phyloP scores from a whole-genome alignment of 2,888 invertebrate species.

The Anaspis maculata region DNA sequence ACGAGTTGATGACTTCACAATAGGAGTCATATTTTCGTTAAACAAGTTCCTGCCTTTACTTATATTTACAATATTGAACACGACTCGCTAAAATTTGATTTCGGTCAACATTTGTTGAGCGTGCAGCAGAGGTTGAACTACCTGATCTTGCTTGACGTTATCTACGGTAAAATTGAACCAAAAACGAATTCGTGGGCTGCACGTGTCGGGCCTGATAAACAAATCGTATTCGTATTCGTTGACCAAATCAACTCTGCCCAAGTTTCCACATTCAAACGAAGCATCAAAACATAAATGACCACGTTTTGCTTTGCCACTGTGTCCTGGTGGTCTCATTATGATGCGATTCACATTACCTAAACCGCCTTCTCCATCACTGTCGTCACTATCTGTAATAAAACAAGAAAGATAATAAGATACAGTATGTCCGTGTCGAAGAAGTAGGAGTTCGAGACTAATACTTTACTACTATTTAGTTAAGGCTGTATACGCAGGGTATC shows the following conservation, averaged over 20 bases:
- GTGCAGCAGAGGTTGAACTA: constrained; percentile 33
- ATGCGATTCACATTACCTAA: constrained; percentile 85
- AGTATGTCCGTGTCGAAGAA: no score
- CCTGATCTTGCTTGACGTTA: constrained; percentile 88
- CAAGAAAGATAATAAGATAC: no score
- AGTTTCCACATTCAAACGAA: constrained; percentile 92
- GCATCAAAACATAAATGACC: constrained; percentile 97
- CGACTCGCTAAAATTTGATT: constrained; percentile 59
- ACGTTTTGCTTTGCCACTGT: constrained; percentile 90
- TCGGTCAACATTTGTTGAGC: no score
- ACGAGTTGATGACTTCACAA: constrained; percentile 85
- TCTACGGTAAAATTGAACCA: constrained; percentile 99
- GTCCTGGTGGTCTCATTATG: constrained; percentile 82
- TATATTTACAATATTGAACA: constrained; percentile 95
- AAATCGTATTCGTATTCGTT: constrained; percentile 95
- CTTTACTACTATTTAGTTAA: no score
- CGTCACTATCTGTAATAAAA: constrained; percentile 71
- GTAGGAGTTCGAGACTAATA: no score
- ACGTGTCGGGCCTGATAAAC: constrained; percentile 92
- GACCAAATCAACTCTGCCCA: constrained; percentile 90
- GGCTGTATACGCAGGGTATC: no score
- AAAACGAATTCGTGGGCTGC: constrained; percentile 83
- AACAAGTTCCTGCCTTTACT: constrained; percentile 87
- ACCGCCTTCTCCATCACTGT: constrained; percentile 89
- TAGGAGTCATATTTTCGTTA: constrained; percentile 83